Conservation (phyloP, 2,113 vertebrate species). For the Alosa alosa region DNA sequence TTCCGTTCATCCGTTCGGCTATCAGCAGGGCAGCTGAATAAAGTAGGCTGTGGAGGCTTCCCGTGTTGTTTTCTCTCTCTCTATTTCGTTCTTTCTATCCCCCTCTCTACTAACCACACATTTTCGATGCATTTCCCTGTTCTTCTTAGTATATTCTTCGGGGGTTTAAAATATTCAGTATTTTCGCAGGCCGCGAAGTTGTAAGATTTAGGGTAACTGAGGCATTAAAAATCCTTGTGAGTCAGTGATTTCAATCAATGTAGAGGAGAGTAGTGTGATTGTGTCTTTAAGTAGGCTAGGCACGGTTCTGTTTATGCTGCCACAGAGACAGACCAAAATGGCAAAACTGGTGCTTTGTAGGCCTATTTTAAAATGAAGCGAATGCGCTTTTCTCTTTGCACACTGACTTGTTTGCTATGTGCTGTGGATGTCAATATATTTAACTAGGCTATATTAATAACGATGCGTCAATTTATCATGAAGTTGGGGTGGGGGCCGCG, state of each 20-base stretch:
- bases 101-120: neutral
- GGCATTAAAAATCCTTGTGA: constrained; percentile 60
- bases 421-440: neutral
- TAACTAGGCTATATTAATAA: neutral
- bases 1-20: neutral
- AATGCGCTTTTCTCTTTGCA: neutral
- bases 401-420: neutral
- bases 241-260: constrained; percentile 74
- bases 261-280: constrained; percentile 45
- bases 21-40: neutral
- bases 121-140: constrained; percentile 35
- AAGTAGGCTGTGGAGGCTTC: neutral
- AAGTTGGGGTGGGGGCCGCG: neutral
- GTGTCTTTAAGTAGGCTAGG: constrained; percentile 23
- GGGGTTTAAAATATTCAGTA: constrained; percentile 71
- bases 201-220: constrained; percentile 57
- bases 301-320: constrained; percentile 4
- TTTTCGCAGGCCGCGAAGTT: constrained; percentile 55
- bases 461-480: neutral
- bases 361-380: too few species aligned
- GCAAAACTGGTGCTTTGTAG: neutral
- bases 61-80: neutral
- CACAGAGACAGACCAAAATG: neutral
- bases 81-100: neutral
- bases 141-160: constrained; percentile 48